Base-by-base conservation (phyloP, 2,888 invertebrate genomes). In the Bedellia somnulentella region DNA sequence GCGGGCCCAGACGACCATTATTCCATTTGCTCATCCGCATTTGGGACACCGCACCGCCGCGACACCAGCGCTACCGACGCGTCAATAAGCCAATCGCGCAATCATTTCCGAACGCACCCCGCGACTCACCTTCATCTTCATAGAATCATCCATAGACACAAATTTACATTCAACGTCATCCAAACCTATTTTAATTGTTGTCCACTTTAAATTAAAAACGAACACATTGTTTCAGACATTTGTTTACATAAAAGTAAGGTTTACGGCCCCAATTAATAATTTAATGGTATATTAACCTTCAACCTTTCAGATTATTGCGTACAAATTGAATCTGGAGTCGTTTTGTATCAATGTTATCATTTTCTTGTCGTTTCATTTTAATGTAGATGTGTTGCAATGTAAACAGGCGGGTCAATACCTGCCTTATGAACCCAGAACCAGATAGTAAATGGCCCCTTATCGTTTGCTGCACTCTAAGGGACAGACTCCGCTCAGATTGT, bases 1-100 rank as follows among this genome's bases (percentile, higher is more conserved):
- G 75, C 75, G 73, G 75, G 75, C 71, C 61, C 75, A 73, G 73
- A 73, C 73, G 66, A 46, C 71, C 61, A 73, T 75, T 75, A 75
- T 75, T 55, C 73, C 73, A 75, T 75, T 73, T 67, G 73, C 59
- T 47, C 73, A 73, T 75, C 75, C 75, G 75, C 70, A 61, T 63
- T 63, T 70, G 73, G 67, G 64, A 54, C 48, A 40, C 35, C 35
- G 32, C 37, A 33, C 35, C 31, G 35, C 21, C 33, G 36, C 38
- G 39, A 37, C 43, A 23, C 24, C 10, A 38, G 36, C 42, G 36
- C 46, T 45, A 45, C 56, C 63, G 58, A 18, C 61, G 62, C 63
- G 64, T 63, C 66, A 59, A 66, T 66, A 62, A 57, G 59, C 62
- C 60, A 55, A 63, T 61, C 55, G 49, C 42, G 43, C 42, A 38